These are phyloP conservation scores for Heliconius melpomene DNA, from an alignment of 1,140 invertebrate genomes.

Conservation along the genomic window DNA sequence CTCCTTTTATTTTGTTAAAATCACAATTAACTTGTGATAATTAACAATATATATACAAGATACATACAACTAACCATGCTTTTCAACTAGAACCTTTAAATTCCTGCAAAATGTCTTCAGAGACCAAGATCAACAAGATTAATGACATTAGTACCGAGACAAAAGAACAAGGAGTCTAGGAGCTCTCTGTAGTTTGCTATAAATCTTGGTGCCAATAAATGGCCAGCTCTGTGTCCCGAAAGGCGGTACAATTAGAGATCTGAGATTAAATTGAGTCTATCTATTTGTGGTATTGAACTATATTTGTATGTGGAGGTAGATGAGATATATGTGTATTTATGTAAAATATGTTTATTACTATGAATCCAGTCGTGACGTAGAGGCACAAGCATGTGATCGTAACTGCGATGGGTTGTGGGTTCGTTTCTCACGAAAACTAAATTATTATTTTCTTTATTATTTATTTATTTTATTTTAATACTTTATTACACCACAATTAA, in stretches of 20 bases:
- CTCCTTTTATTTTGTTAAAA: no score
- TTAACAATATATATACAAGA: no score
- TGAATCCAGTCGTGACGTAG: no score
- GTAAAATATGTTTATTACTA: no score
- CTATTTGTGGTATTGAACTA: constrained; percentile 63
- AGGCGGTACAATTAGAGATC: constrained; percentile 75
- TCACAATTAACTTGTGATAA: no score
- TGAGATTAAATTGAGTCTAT: constrained; percentile 72
- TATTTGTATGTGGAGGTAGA: constrained; percentile 19
- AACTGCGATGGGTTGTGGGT: no score
- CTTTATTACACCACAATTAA: no score
- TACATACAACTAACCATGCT: neutral
- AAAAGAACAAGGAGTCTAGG: constrained; percentile 31
- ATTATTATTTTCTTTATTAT: no score
- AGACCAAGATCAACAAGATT: constrained; percentile 12
- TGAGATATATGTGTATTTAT: neutral
- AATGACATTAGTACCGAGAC: constrained; percentile 9
- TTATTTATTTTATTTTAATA: no score
- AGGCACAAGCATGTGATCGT: no score
- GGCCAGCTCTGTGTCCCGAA: constrained; percentile 51
- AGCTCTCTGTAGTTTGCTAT: constrained; percentile 40
- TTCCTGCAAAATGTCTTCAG: neutral
- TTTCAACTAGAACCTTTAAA: neutral
- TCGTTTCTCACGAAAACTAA: no score
- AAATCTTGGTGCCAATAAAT: constrained; percentile 63